These are phyloP conservation scores for Frankliniella fusca DNA, from an alignment of 2,888 invertebrate species.

Conservation along the genomic window DNA sequence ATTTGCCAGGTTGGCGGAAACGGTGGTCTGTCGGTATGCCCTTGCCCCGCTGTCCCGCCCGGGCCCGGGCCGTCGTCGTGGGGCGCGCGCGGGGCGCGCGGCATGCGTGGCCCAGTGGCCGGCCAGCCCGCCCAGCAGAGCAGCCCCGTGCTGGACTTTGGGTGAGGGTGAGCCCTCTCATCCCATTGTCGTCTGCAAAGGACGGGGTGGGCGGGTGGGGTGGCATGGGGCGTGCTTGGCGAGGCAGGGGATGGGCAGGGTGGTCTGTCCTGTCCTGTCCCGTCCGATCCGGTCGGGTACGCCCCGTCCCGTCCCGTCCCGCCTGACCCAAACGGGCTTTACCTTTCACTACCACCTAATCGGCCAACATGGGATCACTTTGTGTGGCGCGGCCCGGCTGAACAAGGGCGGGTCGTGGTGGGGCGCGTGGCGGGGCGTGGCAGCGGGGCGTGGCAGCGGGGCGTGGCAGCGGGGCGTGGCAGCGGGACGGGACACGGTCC, in stretches of 20 bases:
- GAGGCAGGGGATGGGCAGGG: not conserved
- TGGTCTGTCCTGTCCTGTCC: not conserved
- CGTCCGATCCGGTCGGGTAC: no score
- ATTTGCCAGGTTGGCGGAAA: constrained; percentile 1
- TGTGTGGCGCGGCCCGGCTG: not conserved
- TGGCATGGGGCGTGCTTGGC: no score
- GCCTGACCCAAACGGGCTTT: not conserved
- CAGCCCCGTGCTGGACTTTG: no score
- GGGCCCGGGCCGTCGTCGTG: not conserved
- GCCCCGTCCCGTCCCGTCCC: not conserved
- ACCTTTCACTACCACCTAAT: constrained; percentile 5
- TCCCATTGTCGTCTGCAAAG: no score
- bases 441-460: no score
- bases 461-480: no score
- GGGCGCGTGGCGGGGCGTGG: not conserved
- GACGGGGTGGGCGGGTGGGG: no score
- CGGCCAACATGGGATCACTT: not conserved
- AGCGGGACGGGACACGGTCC: no score
- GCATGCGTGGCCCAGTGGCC: no score
- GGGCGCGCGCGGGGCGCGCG: not conserved
- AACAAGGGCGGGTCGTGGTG: not conserved
- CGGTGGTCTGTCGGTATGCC: not conserved
- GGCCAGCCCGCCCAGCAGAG: no score
- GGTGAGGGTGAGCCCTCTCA: no score
- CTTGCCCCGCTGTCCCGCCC: not conserved